Evolutionary conservation across 2,888 invertebrate species (phyloP).

Genomic region (Scaptomyza reducta): DNA sequence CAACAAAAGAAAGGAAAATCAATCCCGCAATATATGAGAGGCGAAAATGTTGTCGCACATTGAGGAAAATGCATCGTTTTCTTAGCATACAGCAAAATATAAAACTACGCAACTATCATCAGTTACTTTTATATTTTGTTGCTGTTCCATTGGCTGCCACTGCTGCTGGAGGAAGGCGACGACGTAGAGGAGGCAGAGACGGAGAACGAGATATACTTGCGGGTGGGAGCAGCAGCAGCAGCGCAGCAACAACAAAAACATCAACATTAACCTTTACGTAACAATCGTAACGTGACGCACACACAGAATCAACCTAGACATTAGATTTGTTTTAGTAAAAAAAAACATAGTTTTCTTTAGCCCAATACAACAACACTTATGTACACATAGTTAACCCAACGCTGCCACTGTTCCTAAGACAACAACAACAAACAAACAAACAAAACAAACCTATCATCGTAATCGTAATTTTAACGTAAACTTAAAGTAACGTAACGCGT

Average conservation of each 20-base stretch:
- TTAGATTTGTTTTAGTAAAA: conserved; percentile 15
- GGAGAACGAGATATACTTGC: conserved; percentile 36
- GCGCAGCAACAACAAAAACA: conserved; percentile 8
- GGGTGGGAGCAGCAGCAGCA: conserved; percentile 51
- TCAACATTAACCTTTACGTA: conserved; percentile 31
- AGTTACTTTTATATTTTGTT: conserved; percentile 82
- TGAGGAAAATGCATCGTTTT: conserved; percentile 82
- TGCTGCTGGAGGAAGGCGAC: conserved; percentile 58
- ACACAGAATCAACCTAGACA: conserved; percentile 38
- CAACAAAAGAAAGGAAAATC: conserved; percentile 6
- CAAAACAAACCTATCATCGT: conserved; percentile 19
- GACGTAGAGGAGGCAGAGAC: conserved; percentile 37
- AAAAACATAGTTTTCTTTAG: conserved; percentile 34
- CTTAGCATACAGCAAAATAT: conserved; percentile 82
- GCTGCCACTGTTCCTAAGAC: conserved; percentile 79
- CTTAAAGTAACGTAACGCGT: conserved; percentile 38
- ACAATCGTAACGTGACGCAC: conserved; percentile 50
- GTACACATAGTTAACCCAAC: conserved; percentile 65
- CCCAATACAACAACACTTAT: conserved; percentile 51
- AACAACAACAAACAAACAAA: conserved; percentile 39
- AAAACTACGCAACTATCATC: conserved; percentile 83
- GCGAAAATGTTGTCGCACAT: conserved; percentile 71
- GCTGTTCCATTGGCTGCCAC: conserved; percentile 61
- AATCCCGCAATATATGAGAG: conserved; percentile 21
- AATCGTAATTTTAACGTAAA: conserved; percentile 45